Base-by-base conservation (phyloP, 1,140 invertebrate genomes). In the Muscidifurax raptorellus region DNA sequence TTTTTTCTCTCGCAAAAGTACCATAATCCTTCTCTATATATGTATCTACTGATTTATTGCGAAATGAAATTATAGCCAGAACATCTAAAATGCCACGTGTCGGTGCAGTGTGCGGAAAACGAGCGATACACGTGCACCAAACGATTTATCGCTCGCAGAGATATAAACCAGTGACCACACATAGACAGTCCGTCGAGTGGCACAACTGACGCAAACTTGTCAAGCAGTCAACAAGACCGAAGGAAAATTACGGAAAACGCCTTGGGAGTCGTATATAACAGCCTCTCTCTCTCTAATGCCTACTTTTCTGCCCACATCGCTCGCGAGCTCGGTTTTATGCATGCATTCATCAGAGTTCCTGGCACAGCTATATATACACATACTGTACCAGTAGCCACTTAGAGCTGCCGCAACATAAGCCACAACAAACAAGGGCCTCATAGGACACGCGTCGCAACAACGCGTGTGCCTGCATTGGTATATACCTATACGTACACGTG, bases 331-430 rank as follows among this genome's bases (percentile, higher is more conserved):
- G 5, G 52, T 59, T 59, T 59, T 59, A 59, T 59, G 52, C 52
- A 18, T 59, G 52, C 52, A 59, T 59, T 59, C 5, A n/a, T 59
- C 52, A 59, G 22, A 22, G 52, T 22, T 59, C 22, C 22, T 59
- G 52, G 52, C 52, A 18, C 22, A 18, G 0, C n/a, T n/a, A n/a
- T n/a, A n/a, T n/a, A n/a, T n/a, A n/a, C n/a, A n/a, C n/a, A n/a
- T n/a, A n/a, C n/a, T n/a, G n/a, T n/a, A n/a, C n/a, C 52, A 59
- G 52, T 59, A 59, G 52, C 52, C 52, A 59, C 52, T 59, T 59
- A 59, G 15, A n/a, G 52, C 52, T 59, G 18, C 52, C 52, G 52
- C 52, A 59, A n/a, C 52, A 22, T 59, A 22, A 52, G 52, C 52
- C 52, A n/a, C 52, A 59, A n/a, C 52, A 59, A 59, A 59, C 52